Percentiles rank a stretch among this genome's conserved stretches.
phyloP scores from a whole-genome alignment of 53 echinoderm and acorn worm species.

The Luidia sarsii region DNA sequence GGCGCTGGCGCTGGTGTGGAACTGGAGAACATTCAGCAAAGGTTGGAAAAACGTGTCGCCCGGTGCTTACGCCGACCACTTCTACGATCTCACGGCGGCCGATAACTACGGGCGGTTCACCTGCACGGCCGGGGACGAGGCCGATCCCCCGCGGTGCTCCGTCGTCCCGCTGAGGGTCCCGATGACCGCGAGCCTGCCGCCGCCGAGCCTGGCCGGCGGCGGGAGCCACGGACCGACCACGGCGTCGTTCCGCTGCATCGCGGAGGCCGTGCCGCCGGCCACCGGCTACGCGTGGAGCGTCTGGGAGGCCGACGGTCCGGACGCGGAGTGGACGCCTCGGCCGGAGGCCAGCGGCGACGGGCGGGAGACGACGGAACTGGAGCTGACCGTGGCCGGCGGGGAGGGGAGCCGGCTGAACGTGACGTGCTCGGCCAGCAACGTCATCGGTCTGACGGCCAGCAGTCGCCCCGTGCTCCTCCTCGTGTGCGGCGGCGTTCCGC shows the following conservation, averaged over 20 bases:
- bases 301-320: background rate
- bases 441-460: background rate
- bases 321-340: too few species aligned
- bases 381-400: too few species aligned
- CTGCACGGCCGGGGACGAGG: background rate
- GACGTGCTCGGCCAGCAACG: constrained; percentile 18
- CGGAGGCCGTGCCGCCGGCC: constrained; percentile 19
- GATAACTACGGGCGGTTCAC: constrained; percentile 24
- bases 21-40: too few species aligned
- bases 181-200: background rate
- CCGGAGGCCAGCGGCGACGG: too few species aligned
- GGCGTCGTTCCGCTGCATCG: constrained; percentile 2
- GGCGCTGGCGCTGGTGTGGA: background rate
- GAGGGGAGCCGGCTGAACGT: background rate
- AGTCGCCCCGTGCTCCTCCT: background rate
- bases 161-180: constrained; percentile 16
- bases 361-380: too few species aligned
- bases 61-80: background rate
- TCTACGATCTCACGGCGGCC: background rate
- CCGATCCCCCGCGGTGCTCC: constrained; percentile 3
- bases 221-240: background rate
- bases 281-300: constrained; percentile 9
- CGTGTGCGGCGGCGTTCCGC: background rate
- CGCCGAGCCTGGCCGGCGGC: background rate
- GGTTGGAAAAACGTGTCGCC: background rate